These are phyloP conservation scores for Rhagonycha lutea DNA, from an alignment of 2,888 invertebrate genomes.

Conservation along the genomic window DNA sequence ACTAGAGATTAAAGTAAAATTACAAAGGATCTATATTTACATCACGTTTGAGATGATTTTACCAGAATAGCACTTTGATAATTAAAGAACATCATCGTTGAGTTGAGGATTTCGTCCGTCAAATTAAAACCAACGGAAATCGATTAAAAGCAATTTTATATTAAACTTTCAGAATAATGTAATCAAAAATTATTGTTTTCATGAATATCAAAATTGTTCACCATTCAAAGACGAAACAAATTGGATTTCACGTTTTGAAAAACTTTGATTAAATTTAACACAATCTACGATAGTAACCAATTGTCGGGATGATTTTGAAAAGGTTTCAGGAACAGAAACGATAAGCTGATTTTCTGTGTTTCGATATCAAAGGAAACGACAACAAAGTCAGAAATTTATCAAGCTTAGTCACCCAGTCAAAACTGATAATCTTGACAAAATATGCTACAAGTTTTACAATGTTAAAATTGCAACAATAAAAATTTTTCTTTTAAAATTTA, in stretches of 20 bases:
- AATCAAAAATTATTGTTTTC: background rate
- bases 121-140: background rate
- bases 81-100: slow-evolving; percentile 9
- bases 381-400: background rate
- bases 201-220: background rate
- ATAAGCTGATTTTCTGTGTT: background rate
- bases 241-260: background rate
- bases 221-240: background rate
- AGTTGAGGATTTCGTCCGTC: background rate
- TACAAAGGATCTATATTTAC: slow-evolving; percentile 19
- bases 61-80: slow-evolving; percentile 1
- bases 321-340: background rate
- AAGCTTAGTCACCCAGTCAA: background rate
- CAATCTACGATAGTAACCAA: background rate
- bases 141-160: slow-evolving; percentile 1
- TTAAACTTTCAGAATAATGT: background rate
- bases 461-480: too few relatives aligned
- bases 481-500: too few relatives aligned
- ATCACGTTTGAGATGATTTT: slow-evolving; percentile 12
- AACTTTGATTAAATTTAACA: background rate
- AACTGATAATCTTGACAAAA: background rate
- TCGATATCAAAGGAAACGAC: background rate
- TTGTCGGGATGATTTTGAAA: background rate
- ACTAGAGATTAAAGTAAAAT: slow-evolving; percentile 12
- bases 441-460: background rate